Conservation (phyloP, 2,797 vertebrate species). For the Enteromius fasciolatus region DNA sequence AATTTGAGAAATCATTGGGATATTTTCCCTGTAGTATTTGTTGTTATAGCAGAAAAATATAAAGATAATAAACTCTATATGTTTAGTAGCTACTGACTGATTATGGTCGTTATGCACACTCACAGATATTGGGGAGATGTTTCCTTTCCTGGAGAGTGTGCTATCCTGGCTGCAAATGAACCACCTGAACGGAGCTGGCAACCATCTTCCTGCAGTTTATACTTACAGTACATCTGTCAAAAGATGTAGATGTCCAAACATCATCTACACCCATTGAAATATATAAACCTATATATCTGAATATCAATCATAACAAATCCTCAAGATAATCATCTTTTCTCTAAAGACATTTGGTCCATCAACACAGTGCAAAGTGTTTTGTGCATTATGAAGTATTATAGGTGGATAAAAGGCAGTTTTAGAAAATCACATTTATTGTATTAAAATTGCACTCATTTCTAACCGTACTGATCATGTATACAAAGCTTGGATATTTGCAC, state of each 20-base stretch:
- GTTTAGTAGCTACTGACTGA: neutral
- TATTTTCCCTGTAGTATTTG: too few species aligned
- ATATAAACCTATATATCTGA: slow-evolving; percentile 4
- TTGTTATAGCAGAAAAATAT: too few species aligned
- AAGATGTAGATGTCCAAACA: slow-evolving; percentile 2
- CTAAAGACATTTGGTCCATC: neutral
- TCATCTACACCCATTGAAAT: neutral
- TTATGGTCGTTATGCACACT: neutral
- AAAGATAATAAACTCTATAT: too few species aligned
- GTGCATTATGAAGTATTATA: neutral
- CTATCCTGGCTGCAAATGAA: slow-evolving; percentile 39
- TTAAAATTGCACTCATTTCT: neutral
- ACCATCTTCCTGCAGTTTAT: neutral
- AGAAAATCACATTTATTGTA: neutral
- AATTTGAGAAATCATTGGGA: too few species aligned
- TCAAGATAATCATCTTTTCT: slow-evolving; percentile 2
- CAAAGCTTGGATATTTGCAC: slow-evolving; percentile 20
- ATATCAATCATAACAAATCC: neutral
- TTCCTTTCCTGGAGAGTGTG: slow-evolving; percentile 51
- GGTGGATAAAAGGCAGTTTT: neutral
- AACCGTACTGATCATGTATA: neutral
- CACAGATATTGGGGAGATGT: slow-evolving; percentile 67
- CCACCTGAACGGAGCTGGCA: slow-evolving; percentile 65
- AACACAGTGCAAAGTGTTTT: neutral
- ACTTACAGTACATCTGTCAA: slow-evolving; percentile 76